Evolutionary conservation across 2,113 vertebrate species (phyloP).

Genomic region (Ptyas mucosa): DNA sequence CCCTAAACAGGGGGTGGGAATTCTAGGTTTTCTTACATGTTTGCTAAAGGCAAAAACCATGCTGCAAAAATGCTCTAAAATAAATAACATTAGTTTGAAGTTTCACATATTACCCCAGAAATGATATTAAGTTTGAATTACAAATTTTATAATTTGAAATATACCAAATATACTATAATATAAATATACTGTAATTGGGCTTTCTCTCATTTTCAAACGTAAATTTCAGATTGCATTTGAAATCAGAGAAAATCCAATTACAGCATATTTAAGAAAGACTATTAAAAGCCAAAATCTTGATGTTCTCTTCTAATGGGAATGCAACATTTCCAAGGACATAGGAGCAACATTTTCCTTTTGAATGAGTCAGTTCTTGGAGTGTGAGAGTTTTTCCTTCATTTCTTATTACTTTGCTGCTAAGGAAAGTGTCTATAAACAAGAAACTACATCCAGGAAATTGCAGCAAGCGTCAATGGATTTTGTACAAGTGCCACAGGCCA

Average conservation of each 20-base stretch:
- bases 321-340: neutral
- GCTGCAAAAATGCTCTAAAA: neutral
- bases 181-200: neutral
- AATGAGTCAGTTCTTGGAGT: neutral
- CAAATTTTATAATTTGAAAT: neutral
- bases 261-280: neutral
- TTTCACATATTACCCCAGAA: neutral
- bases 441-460: neutral
- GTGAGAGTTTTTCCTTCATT: neutral
- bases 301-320: neutral
- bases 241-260: neutral
- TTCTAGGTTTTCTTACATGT: neutral
- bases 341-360: neutral
- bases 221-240: neutral
- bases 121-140: neutral
- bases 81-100: neutral
- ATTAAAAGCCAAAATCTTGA: neutral
- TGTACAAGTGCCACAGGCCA: neutral
- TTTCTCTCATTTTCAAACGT: neutral
- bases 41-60: neutral
- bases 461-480: neutral
- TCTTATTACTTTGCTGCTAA: neutral
- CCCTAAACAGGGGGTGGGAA: neutral
- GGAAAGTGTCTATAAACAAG: neutral
- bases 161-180: too few species aligned